Evolutionary conservation across 2,888 invertebrate genomes (phyloP), one percentile per base, ranked within the genome.

Genomic region (Athripsodes cinereus): DNA sequence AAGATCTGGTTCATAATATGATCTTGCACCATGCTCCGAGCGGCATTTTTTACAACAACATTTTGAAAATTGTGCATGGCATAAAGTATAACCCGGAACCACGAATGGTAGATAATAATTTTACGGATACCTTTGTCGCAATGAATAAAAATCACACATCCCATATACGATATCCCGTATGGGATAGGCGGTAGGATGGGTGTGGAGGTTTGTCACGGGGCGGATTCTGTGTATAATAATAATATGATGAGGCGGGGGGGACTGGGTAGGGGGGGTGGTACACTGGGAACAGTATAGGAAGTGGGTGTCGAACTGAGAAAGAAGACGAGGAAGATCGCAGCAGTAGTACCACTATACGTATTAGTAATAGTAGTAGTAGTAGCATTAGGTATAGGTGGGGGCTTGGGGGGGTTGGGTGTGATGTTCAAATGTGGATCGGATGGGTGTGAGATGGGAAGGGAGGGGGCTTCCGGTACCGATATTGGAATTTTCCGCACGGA

Each of bases 401-500:
- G 5, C 13, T 5, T 44, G 44, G 44, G 44, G 3, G n/a, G 44
- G 44, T 18, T 16, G 44, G 18, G 13, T 8, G n/a, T n/a, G n/a
- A n/a, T n/a, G n/a, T n/a, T n/a, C n/a, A n/a, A n/a, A n/a, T n/a
- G n/a, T 44, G 44, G 44, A 13, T 44, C 3, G 44, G 44, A 5
- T 16, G 44, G 18, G 13, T 8, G 20, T 21, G 47, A 16, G 47
- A 20, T 18, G 47, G 3, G 19, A 11, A 20, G 21, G 22, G 50
- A 26, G 22, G 50, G 50, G 21, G 16, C 21, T 57, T 57, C 57
- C 57, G 57, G 57, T 52, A 26, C 57, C 57, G 57, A 57, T 57
- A 57, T 57, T 46, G 57, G 52, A 57, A 57, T 57, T 57, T 50
- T 52, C 52, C 56, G 55, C 49, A 50, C 35, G 50, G 50, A 21